phyloP scores from a whole-genome alignment of 2,797 vertebrate species.

The Thaleichthys pacificus region DNA sequence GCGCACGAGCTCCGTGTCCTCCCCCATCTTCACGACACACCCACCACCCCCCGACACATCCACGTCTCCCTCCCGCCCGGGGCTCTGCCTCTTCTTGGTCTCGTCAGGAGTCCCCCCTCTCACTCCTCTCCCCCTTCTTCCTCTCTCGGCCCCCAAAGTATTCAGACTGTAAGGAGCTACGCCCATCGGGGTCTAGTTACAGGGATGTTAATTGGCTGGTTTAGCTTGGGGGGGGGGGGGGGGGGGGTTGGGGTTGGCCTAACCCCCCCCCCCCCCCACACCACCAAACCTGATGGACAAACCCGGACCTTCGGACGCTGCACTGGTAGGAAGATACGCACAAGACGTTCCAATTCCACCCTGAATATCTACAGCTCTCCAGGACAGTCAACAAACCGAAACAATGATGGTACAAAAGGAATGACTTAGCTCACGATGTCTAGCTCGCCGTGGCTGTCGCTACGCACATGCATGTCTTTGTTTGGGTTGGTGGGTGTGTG shows the following conservation, averaged over 20 bases:
- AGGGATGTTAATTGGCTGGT: slow-evolving; percentile 66
- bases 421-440: no score
- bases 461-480: slow-evolving; percentile 6
- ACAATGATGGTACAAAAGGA: no score
- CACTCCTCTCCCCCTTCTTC: slow-evolving; percentile 29
- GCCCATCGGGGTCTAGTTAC: slow-evolving; percentile 74
- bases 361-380: no score
- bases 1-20: slow-evolving; percentile 47
- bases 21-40: slow-evolving; percentile 43
- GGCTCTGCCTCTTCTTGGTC: slow-evolving; percentile 41
- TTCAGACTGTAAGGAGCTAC: slow-evolving; percentile 73
- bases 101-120: slow-evolving; percentile 43
- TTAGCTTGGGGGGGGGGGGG: slow-evolving; percentile 34
- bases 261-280: background rate
- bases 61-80: slow-evolving; percentile 40
- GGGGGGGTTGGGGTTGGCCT: background rate
- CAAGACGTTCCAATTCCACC: no score
- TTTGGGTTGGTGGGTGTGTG: background rate
- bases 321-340: no score
- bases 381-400: no score
- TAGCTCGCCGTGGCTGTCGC: background rate
- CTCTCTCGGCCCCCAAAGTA: slow-evolving; percentile 48
- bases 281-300: no score
- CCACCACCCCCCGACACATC: slow-evolving; percentile 24
- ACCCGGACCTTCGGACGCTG: no score